Evolutionary conservation across 2,113 vertebrate species (phyloP), one percentile per base, ranked within the genome.

Genomic region (Alces alces): DNA sequence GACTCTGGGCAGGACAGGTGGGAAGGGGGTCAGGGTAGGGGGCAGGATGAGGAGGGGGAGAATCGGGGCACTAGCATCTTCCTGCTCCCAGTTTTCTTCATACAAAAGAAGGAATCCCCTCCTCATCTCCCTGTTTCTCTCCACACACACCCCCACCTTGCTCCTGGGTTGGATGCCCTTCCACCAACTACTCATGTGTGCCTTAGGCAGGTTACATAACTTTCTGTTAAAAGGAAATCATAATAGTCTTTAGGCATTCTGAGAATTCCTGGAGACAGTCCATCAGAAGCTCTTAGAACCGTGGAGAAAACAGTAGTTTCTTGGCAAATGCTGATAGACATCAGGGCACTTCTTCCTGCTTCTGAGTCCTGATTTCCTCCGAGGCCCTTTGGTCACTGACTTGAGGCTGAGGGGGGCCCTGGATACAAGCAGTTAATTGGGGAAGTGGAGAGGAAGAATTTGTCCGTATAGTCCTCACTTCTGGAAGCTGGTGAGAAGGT

Each of bases 1-100:
- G 47, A 23, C 50, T 15, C 14, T 15, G 61, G 76, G 54, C 5
- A 10, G 2, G 39, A 57, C 27, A 80, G 61, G 70, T 39, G 11
- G 47, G 36, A 47, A 10, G 33, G 5, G 25, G 4, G 8, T 23
- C 2, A 3, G 3, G 0, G 2, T 5, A 2, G 4, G 0, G 1
- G 13, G 70, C 25, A 21, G 50, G 25, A 17, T 16, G 17, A 50
- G 10, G 33, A 39, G 13, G 79, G 92, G 7, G 28, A 55, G 39
- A 9, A 6, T 3, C 3, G 0, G 10, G 83, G 43, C 9, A 0
- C 14, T 5, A 5, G 15, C 4, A 19, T 36, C 43, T 19, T 30
- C 61, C 61, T 73, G 80, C 17, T 13, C 10, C 1, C 19, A 23
- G 1, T 10, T 19, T 1, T 6, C 5, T 14, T 58, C n/a, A 33